Conservation (phyloP, 2,113 vertebrate species). For the Brachypteracias leptosomus region DNA sequence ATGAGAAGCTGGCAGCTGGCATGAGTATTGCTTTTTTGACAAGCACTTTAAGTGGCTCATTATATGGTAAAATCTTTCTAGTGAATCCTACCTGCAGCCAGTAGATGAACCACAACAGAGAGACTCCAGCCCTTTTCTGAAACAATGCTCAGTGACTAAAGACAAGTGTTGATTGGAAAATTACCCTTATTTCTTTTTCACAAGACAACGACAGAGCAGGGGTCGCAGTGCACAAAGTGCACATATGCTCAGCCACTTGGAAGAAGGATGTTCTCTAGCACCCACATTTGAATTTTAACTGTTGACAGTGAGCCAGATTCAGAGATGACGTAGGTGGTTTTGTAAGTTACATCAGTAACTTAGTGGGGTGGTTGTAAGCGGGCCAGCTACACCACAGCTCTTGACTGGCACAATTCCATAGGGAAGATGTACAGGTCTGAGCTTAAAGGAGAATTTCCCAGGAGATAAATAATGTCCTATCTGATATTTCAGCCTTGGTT, state of each 20-base stretch:
- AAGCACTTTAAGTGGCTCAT: neutral
- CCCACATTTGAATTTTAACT: conserved; percentile 23
- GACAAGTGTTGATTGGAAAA: neutral
- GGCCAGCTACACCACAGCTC: neutral
- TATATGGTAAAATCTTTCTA: neutral
- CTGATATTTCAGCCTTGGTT: neutral
- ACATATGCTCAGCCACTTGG: neutral
- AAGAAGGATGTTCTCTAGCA: neutral
- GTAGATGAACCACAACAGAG: neutral
- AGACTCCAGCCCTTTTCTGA: neutral
- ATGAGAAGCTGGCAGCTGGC: neutral
- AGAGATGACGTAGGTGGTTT: neutral
- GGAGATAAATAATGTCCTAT: neutral
- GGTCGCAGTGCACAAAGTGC: neutral
- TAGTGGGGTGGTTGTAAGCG: neutral
- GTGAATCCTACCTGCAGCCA: neutral
- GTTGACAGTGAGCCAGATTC: neutral
- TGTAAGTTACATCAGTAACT: neutral
- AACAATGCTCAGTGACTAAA: neutral
- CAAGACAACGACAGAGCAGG: neutral
- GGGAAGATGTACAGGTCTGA: neutral
- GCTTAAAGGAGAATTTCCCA: neutral
- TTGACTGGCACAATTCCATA: neutral
- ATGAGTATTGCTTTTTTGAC: neutral
- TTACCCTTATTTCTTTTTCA: neutral